phyloP scores from a whole-genome alignment of 1,140 invertebrate genomes.

The Aethina tumida region DNA sequence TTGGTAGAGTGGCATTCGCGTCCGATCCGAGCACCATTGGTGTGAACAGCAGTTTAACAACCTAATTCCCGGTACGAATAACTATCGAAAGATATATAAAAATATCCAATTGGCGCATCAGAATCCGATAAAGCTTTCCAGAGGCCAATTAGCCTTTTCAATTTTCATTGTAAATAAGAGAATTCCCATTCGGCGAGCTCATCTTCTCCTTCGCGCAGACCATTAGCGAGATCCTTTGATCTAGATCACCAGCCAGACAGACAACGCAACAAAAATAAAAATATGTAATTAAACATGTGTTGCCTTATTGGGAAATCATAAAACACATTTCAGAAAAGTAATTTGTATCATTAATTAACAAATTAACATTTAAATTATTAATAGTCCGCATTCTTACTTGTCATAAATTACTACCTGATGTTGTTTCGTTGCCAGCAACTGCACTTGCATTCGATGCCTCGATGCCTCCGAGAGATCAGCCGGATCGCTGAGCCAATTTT shows the following conservation, averaged over 20 bases:
- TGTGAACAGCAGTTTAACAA: too few species aligned
- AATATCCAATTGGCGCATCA: constrained; percentile 5
- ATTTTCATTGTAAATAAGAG: constrained; percentile 18
- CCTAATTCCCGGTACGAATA: constrained; percentile 9
- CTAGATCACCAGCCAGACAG: constrained; percentile 24
- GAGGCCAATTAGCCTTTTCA: constrained; percentile 19
- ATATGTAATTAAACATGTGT: constrained; percentile 23
- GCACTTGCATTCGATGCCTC: constrained; percentile 7
- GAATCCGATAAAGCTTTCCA: constrained; percentile 18
- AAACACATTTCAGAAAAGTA: constrained; percentile 33
- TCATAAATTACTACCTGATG: constrained; percentile 26
- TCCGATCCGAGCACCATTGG: too few species aligned
- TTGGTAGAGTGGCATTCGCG: too few species aligned
- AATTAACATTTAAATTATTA: constrained; percentile 38
- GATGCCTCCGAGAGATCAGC: constrained; percentile 8
- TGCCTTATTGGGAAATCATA: constrained; percentile 30
- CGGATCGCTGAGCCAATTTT: too few species aligned
- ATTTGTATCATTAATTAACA: constrained; percentile 38
- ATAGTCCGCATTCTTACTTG: constrained; percentile 26
- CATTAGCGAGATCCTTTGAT: constrained; percentile 22
- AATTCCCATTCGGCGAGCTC: constrained; percentile 25
- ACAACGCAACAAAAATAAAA: constrained; percentile 14
- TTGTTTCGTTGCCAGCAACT: constrained; percentile 15
- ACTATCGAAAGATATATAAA: constrained; percentile 8
- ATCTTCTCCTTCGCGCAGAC: constrained; percentile 13